phyloP scores from a whole-genome alignment of 2,888 invertebrate genomes.

The Mamestra brassicae region DNA sequence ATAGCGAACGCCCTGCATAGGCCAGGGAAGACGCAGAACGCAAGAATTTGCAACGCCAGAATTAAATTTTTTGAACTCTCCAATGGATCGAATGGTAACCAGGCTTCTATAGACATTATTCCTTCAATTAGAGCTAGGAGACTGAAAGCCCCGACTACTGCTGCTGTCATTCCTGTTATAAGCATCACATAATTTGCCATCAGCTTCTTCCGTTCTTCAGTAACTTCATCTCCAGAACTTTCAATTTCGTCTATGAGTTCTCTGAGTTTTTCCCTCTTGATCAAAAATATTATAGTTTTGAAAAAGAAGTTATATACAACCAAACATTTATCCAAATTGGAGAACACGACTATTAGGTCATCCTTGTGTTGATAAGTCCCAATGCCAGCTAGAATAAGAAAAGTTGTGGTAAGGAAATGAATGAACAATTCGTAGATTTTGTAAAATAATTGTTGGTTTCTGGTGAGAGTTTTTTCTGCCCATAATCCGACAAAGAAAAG shows the following conservation, averaged over 20 bases:
- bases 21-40: constrained; percentile 73
- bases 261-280: constrained; percentile 72
- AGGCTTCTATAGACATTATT: constrained; percentile 79
- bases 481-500: constrained; percentile 81
- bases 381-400: constrained; percentile 73
- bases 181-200: constrained; percentile 74
- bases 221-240: constrained; percentile 77
- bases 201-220: constrained; percentile 70
- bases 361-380: constrained; percentile 74
- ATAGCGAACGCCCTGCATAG: constrained; percentile 78
- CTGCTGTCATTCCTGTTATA: constrained; percentile 68
- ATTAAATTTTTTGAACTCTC: constrained; percentile 74
- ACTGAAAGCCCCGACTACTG: constrained; percentile 71
- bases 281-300: constrained; percentile 77
- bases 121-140: constrained; percentile 72
- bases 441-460: constrained; percentile 68
- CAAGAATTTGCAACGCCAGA: constrained; percentile 73
- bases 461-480: constrained; percentile 73
- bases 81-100: constrained; percentile 83
- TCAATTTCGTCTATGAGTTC: constrained; percentile 77
- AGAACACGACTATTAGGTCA: constrained; percentile 71
- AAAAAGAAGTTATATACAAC: constrained; percentile 78
- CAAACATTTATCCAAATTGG: constrained; percentile 79
- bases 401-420: constrained; percentile 70
- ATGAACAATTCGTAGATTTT: constrained; percentile 74